Percentiles rank a stretch among this genome's conserved stretches.
phyloP scores from a whole-genome alignment of 2,888 invertebrate species.

The Platerodrilus igneus region DNA sequence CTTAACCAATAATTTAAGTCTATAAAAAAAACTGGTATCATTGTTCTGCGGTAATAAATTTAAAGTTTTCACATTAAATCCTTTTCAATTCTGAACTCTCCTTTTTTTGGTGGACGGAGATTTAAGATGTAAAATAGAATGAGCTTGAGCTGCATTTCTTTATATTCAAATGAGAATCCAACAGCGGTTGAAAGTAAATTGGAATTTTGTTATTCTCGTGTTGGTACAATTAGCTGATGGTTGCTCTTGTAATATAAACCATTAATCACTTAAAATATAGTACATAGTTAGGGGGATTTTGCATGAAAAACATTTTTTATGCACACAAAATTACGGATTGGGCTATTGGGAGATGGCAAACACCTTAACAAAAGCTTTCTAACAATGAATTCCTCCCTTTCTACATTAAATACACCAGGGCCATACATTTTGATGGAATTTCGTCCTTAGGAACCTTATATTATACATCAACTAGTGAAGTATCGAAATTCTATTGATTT shows the following conservation, averaged over 20 bases:
- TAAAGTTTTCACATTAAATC: slow-evolving; percentile 50
- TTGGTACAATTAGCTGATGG: slow-evolving; percentile 13
- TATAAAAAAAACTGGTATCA: slow-evolving; percentile 50
- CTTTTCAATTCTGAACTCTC: slow-evolving; percentile 46
- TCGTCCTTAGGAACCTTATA: slow-evolving; percentile 18
- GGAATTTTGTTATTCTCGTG: slow-evolving; percentile 18
- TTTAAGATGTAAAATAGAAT: slow-evolving; percentile 46
- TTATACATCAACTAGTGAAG: slow-evolving; percentile 14
- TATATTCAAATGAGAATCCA: slow-evolving; percentile 45
- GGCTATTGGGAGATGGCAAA: slow-evolving; percentile 24
- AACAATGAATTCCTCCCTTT: slow-evolving; percentile 21
- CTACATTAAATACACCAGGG: slow-evolving; percentile 13
- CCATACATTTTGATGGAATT: slow-evolving; percentile 17
- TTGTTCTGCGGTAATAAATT: slow-evolving; percentile 50
- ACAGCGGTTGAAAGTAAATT: slow-evolving; percentile 20
- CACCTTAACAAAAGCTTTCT: slow-evolving; percentile 21
- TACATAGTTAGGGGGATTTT: slow-evolving; percentile 38
- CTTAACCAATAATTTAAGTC: slow-evolving; percentile 49
- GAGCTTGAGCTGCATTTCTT: slow-evolving; percentile 45
- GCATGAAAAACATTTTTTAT: slow-evolving; percentile 37
- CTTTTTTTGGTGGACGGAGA: slow-evolving; percentile 40
- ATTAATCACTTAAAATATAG: slow-evolving; percentile 37
- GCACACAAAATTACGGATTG: slow-evolving; percentile 28
- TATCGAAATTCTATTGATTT: slow-evolving; percentile 22
- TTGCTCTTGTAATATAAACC: slow-evolving; percentile 19